These are phyloP conservation scores for Lasiommata megera DNA, from an alignment of 2,888 invertebrate genomes.

Conservation along the genomic window DNA sequence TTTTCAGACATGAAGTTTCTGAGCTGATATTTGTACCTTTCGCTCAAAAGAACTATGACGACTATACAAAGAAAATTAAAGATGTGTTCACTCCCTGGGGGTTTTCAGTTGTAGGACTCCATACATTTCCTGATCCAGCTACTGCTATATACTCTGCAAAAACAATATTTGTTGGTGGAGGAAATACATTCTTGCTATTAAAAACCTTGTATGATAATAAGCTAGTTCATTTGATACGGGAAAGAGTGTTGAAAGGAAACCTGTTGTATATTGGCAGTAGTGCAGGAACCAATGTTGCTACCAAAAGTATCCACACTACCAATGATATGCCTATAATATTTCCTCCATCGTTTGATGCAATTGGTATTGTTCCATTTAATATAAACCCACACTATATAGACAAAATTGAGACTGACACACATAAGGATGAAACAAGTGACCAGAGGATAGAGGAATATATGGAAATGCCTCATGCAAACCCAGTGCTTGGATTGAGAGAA, in stretches of 20 bases:
- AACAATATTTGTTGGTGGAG: conserved; percentile 90
- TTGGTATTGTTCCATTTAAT: conserved; percentile 89
- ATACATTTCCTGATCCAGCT: conserved; percentile 79
- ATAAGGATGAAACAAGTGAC: conserved; percentile 91
- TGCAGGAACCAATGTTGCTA: conserved; percentile 92
- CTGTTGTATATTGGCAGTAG: conserved; percentile 89
- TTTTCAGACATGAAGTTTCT: conserved; percentile 83
- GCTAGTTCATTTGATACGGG: conserved; percentile 83
- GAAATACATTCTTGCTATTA: conserved; percentile 89
- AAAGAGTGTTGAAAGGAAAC: conserved; percentile 83
- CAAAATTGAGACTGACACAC: conserved; percentile 79
- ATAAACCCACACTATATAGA: conserved; percentile 93
- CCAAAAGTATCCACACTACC: conserved; percentile 89
- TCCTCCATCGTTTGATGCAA: conserved; percentile 87
- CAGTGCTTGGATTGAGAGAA: conserved; percentile 87
- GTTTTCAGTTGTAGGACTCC: conserved; percentile 84
- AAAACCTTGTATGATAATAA: conserved; percentile 86
- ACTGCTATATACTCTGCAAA: conserved; percentile 82
- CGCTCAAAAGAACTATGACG: conserved; percentile 84
- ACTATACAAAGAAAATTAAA: conserved; percentile 83
- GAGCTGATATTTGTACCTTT: conserved; percentile 88
- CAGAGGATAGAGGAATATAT: conserved; percentile 86
- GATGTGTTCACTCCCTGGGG: conserved; percentile 84
- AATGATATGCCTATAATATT: conserved; percentile 94
- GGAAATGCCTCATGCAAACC: conserved; percentile 77